A percentile compares a stretch with the other conserved stretches of the same genome.
Evolutionary conservation across 2,797 vertebrate genomes (phyloP).

Genomic region (Labroides dimidiatus): DNA sequence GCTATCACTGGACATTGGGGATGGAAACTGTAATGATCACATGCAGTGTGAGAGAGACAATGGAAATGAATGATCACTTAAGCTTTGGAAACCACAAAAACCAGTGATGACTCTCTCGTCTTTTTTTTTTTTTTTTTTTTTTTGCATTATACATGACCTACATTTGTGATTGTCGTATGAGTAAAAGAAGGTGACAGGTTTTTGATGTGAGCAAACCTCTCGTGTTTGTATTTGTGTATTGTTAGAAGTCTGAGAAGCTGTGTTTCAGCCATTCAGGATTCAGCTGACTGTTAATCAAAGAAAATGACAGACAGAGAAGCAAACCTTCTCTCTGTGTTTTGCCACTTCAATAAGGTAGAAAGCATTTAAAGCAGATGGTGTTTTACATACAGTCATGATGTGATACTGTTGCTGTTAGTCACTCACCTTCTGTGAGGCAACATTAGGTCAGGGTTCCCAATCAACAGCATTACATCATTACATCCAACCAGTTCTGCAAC

Average conservation of each 20-base stretch:
- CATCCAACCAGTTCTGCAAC: slow-evolving; percentile 57
- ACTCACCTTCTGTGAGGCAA: slow-evolving; percentile 22
- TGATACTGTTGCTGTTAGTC: slow-evolving; percentile 42
- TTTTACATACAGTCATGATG: slow-evolving; percentile 7
- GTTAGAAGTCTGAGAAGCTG: neutral
- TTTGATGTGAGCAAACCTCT: neutral
- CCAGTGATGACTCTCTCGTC: neutral
- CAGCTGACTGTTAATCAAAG: slow-evolving; percentile 20
- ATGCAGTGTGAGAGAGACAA: slow-evolving; percentile 2
- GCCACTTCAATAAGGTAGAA: slow-evolving; percentile 6
- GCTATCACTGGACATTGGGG: slow-evolving; percentile 24
- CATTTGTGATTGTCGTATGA: slow-evolving; percentile 5
- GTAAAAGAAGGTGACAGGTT: slow-evolving; percentile 1
- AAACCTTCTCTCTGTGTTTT: neutral
- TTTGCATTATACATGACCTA: slow-evolving; percentile 4
- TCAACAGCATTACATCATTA: slow-evolving; percentile 27
- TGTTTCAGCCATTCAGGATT: neutral
- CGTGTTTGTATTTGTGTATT: neutral
- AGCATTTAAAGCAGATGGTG: neutral
- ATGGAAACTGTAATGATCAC: slow-evolving; percentile 26
- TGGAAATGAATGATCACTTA: neutral
- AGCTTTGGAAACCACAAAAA: neutral
- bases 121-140: slow-evolving; percentile 5
- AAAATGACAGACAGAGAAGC: neutral
- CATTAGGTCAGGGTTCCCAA: neutral